A percentile compares a stretch with the other conserved stretches of the same genome.
Evolutionary conservation across 2,888 invertebrate species (phyloP).

Genomic region (Rhagonycha lutea): DNA sequence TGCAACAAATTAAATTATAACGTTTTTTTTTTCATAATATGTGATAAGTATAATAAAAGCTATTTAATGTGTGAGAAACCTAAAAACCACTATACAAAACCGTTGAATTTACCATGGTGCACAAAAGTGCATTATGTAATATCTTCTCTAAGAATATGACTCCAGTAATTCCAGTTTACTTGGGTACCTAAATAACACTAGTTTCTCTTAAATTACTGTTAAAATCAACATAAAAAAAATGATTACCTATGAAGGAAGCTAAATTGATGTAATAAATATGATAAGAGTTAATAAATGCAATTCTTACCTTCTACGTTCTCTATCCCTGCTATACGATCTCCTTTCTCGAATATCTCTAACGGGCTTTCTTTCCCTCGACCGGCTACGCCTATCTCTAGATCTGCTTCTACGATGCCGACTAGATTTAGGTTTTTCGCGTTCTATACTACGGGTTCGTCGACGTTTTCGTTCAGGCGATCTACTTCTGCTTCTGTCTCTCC

Average conservation of each 20-base stretch:
- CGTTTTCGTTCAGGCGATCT: slow-evolving; percentile 47
- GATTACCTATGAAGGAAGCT: not conserved
- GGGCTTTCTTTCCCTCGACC: slow-evolving; percentile 54
- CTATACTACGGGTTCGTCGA: slow-evolving; percentile 44
- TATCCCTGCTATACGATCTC: slow-evolving; percentile 43
- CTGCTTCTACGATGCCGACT: slow-evolving; percentile 53
- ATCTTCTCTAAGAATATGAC: not conserved
- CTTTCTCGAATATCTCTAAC: slow-evolving; percentile 42
- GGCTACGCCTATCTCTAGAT: slow-evolving; percentile 49
- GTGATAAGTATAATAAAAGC: too few relatives aligned
- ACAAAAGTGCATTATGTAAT: not conserved
- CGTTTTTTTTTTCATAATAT: not conserved
- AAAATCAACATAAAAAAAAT: slow-evolving; percentile 8
- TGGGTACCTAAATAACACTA: not conserved
- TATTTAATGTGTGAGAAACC: not conserved
- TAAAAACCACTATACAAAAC: not conserved
- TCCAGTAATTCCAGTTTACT: not conserved
- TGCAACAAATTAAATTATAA: slow-evolving; percentile 41
- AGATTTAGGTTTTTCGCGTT: slow-evolving; percentile 61
- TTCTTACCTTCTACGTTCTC: slow-evolving; percentile 41
- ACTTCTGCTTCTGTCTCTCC: slow-evolving; percentile 42
- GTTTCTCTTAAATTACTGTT: slow-evolving; percentile 6
- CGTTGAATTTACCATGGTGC: not conserved
- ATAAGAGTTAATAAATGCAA: slow-evolving; percentile 3
- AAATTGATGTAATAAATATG: too few relatives aligned